Evolutionary conservation across 2,888 invertebrate genomes (phyloP), one percentile per base, ranked within the genome.

Genomic region (Caenorhabditis imperialis): DNA sequence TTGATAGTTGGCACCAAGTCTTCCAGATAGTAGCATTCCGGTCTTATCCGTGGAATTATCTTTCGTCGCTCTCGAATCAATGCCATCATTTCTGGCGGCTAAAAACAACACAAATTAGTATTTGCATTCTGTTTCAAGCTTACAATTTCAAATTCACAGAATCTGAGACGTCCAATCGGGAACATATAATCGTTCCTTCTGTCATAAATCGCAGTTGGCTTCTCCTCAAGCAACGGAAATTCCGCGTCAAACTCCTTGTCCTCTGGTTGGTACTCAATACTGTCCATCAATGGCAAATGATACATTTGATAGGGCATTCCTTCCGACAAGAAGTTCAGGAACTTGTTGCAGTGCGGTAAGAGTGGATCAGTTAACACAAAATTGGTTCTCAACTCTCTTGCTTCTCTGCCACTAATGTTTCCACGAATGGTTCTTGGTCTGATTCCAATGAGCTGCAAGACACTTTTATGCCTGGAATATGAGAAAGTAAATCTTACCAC

Each of bases 141-240:
- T 37, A 65, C 65, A 51, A 57, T 57, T 10, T 57, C 57, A 35
- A 18, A 27, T 42, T 67, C 67, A 16, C 57, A 67, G n/a, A 57
- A 67, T 16, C 67, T 0, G 6, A 67, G 5, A 23, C 30, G 50
- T 20, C 67, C 67, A 2, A 8, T 35, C 5, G 67, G 67, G 10
- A 57, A 57, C 67, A 67, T 51, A n/a, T 10, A 58, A 5, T 37
- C 25, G 2, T 50, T 37, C 1, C 37, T 18, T 3, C 8, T 1
- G 23, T 67, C 51, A 18, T 67, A 67, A 1, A 16, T 16, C 1
- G 51, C 67, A 6, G 37, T 51, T 35, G 45, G 57, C 7, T 51
- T 54, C 12, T 25, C 25, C 18, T 27, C 18, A 7, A 37, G 25
- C 3, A 37, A 6, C 20, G 38, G 38, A 20, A 27, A 37, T 18